Evolutionary conservation across 2,797 vertebrate species (phyloP).

Genomic region (Bovichtus diacanthus): DNA sequence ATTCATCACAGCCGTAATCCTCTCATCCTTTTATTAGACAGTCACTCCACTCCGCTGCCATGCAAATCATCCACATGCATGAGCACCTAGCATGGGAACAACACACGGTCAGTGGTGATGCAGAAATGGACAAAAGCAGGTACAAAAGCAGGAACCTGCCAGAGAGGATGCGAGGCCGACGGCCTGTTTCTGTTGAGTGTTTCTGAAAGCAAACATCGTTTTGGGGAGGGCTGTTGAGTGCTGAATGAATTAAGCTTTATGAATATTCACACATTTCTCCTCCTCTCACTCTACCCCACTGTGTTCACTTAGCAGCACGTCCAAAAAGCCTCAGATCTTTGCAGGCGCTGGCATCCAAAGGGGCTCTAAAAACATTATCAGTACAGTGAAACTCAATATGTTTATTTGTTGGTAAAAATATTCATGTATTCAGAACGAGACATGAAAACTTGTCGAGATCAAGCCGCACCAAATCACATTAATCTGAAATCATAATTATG

Average conservation of each 20-base stretch:
- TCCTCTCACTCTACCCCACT: constrained; percentile 44
- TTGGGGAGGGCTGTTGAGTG: constrained; percentile 40
- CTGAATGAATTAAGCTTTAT: constrained; percentile 60
- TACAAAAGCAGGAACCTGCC: neutral
- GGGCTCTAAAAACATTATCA: constrained; percentile 45
- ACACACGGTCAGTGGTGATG: neutral
- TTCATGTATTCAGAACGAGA: constrained; percentile 28
- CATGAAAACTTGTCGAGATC: constrained; percentile 13
- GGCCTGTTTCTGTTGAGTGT: constrained; percentile 50
- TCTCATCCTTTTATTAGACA: constrained; percentile 78
- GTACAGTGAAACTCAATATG: constrained; percentile 26
- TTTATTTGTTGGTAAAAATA: constrained; percentile 45
- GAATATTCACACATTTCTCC: constrained; percentile 66
- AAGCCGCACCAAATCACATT: constrained; percentile 20
- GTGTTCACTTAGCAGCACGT: constrained; percentile 55
- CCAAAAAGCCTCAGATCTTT: constrained; percentile 64
- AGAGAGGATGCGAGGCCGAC: neutral
- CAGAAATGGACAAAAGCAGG: neutral
- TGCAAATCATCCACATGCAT: constrained; percentile 47
- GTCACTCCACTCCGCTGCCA: constrained; percentile 45
- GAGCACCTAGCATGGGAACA: constrained; percentile 17
- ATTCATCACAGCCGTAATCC: constrained; percentile 76
- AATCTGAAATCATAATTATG: constrained; percentile 26
- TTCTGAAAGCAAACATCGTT: constrained; percentile 61
- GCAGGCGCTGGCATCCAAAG: constrained; percentile 31